Base-by-base conservation (phyloP, 2,797 vertebrate species). In the Spatula clypeata region DNA sequence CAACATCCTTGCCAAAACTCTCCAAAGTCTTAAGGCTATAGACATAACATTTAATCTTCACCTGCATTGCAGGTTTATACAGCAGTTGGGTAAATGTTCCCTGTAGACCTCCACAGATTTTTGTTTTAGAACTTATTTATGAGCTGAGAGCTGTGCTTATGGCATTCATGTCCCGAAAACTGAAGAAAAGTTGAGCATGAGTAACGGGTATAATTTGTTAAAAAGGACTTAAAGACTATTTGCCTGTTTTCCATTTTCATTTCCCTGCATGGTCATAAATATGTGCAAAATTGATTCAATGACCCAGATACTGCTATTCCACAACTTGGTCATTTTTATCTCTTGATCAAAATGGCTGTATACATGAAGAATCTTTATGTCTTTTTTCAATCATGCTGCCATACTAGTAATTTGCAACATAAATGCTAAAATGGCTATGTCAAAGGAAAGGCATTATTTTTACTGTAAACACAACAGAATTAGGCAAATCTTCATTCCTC, bases 121-220 rank as follows among this genome's bases (percentile, higher is more conserved):
- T 97, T 97, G 81, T 97, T 97, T 84, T 85, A 90, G 79, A 95
- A 27, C 67, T 94, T 74, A 96, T 90, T 94, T 88, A 92, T 12
- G 40, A 88, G 61, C 49, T 55, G 34, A 77, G 66, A 47, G 38
- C 17, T 19, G 1, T 71, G 57, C 49, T 92, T 81, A 88, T 34
- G 45, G 55, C 58, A 74, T 94, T 96, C 70, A 65, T 54, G 75
- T 17, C 27, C 73, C 74, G 86, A 83, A 93, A 93, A 90, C 42
- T 72, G 61, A 83, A 40, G 70, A 31, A 70, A 92, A 77, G 80
- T 66, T 93, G 70, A 77, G 76, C 8, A 3, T 88, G 82, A 94
- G 47, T 80, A 86, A 96, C 94, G 66, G 54, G 49, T 88, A 69
- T 87, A 88, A 96, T 93, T 90, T 91, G 61, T 75, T 90, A 40